Conservation (phyloP, 1,140 invertebrate genomes). For the Cydia amplana region DNA sequence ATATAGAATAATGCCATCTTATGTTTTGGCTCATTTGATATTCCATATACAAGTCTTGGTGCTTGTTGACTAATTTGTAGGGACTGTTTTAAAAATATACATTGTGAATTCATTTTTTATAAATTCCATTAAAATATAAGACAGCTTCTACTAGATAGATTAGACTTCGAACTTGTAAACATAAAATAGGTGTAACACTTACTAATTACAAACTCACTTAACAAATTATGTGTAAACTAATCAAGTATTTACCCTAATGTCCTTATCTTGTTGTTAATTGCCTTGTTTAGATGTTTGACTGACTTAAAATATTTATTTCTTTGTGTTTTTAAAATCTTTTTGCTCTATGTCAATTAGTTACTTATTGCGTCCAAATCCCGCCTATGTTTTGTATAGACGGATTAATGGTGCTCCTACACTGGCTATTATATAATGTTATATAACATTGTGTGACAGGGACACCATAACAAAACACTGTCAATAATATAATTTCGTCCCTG, state of each 20-base stretch:
- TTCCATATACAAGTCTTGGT: conserved; percentile 26
- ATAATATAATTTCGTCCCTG: too few species aligned
- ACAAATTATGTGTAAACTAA: conserved; percentile 28
- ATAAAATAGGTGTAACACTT: conserved; percentile 2
- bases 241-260: conserved; percentile 7
- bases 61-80: conserved; percentile 28
- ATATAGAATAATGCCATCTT: conserved; percentile 31
- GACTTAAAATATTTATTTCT: conserved; percentile 24
- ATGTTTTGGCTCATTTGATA: conserved; percentile 3
- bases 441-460: too few species aligned
- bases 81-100: conserved; percentile 7
- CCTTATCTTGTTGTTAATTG: conserved; percentile 12
- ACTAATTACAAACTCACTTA: conserved; percentile 14
- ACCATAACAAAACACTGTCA: too few species aligned
- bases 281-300: neutral
- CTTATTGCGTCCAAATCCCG: conserved; percentile 17
- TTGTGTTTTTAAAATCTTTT: conserved; percentile 2
- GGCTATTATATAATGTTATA: too few species aligned
- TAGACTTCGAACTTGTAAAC: conserved; percentile 2
- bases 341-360: neutral
- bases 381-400: conserved; percentile 17
- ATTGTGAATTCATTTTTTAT: conserved; percentile 13
- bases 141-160: conserved; percentile 20
- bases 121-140: neutral
- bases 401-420: neutral